Evolutionary conservation across 1,140 invertebrate genomes (phyloP).

Genomic region (Lasaia peninsularis): DNA sequence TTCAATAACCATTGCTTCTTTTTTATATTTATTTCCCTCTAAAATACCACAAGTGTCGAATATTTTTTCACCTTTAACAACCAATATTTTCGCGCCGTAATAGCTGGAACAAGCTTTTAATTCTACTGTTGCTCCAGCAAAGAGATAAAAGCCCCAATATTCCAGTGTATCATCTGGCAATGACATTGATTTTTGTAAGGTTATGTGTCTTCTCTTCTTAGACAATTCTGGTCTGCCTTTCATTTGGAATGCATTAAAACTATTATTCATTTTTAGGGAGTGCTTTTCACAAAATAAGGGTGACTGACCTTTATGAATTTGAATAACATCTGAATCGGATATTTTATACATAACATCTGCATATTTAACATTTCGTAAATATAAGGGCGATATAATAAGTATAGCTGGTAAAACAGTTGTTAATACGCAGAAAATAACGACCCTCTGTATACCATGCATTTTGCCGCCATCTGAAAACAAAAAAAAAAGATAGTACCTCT

Average conservation of each 20-base stretch:
- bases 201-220: constrained; percentile 84
- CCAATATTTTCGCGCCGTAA: constrained; percentile 86
- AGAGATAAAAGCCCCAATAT: constrained; percentile 93
- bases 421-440: constrained; percentile 85
- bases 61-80: constrained; percentile 86
- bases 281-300: constrained; percentile 88
- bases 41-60: constrained; percentile 86
- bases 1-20: constrained; percentile 74
- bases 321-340: constrained; percentile 88
- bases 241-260: constrained; percentile 90
- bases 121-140: constrained; percentile 85
- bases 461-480: constrained; percentile 80
- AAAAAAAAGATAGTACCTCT: constrained; percentile 19
- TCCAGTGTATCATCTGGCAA: constrained; percentile 91
- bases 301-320: constrained; percentile 87
- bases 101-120: constrained; percentile 89
- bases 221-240: constrained; percentile 82
- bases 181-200: constrained; percentile 88
- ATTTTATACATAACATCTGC: constrained; percentile 85
- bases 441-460: constrained; percentile 86
- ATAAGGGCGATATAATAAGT: constrained; percentile 85
- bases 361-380: constrained; percentile 85
- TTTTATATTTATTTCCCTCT: constrained; percentile 82
- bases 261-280: constrained; percentile 86
- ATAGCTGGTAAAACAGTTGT: constrained; percentile 84